Evolutionary conservation across 2,113 vertebrate species (phyloP).

Genomic region (Amazona vittata): DNA sequence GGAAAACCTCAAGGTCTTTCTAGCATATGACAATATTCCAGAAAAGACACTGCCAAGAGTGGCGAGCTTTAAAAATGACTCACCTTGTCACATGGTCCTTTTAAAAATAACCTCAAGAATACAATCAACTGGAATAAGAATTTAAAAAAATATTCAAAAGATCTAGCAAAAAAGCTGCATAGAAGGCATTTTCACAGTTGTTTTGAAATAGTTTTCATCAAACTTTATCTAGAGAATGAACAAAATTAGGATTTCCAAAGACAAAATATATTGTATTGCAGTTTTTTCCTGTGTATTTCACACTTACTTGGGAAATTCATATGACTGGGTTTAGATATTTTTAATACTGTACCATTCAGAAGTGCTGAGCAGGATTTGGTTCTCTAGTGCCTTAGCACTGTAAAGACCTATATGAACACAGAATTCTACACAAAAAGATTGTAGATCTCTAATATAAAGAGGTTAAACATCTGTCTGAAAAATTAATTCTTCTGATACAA

Average conservation of each 20-base stretch:
- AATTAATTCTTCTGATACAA: conserved; percentile 6
- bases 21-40: neutral
- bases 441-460: neutral
- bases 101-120: neutral
- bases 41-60: neutral
- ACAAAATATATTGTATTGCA: conserved; percentile 19
- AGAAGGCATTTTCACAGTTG: conserved; percentile 53
- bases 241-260: conserved; percentile 1
- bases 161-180: conserved; percentile 26
- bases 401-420: neutral
- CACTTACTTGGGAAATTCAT: neutral
- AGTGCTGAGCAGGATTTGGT: neutral
- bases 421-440: neutral
- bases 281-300: conserved; percentile 34
- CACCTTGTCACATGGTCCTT: neutral
- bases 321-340: neutral
- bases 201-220: neutral
- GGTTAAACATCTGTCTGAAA: neutral
- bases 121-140: conserved; percentile 12
- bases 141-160: neutral
- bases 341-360: conserved; percentile 54
- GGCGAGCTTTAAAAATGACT: neutral
- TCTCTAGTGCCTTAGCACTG: neutral
- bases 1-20: neutral
- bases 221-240: neutral